Base-by-base conservation (phyloP, 2,797 vertebrate genomes). In the Galaxias olidus region DNA sequence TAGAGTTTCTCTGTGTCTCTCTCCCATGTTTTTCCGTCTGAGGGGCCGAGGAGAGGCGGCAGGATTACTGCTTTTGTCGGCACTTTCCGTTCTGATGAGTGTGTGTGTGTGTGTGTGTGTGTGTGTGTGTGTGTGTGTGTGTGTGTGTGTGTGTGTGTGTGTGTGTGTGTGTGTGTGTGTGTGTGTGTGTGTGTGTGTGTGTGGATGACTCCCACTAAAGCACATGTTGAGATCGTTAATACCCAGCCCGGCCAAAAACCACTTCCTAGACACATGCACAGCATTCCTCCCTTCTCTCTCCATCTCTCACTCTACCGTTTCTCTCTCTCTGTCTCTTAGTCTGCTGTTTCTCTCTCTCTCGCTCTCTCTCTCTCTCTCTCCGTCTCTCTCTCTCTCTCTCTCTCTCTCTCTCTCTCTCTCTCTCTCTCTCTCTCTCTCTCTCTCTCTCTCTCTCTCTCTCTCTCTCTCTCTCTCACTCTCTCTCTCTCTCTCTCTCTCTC, bases 211-310 rank as follows among this genome's bases (percentile, higher is more conserved):
- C 83, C 85, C 77, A 79, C 80, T 88, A 72, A 71, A 87, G 85
- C 88, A 89, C 89, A 91, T 91, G 88, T 89, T 90, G 90, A 89
- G 90, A 90, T 91, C 90, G 89, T 92, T 91, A 90, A 86, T 87
- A 87, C 85, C 79, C 70, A 83, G 80, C 73, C 74, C 76, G 84
- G 89, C 87, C 88, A 91, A 90, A 90, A 87, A 2, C 84, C 86
- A 83, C 90, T 91, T 91, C 89, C 89, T 85, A 90, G 88, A 64
- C 68, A 87, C 82, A 89, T 83, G 87, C 86, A 80, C 84, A 81
- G 81, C 80, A 85, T 86, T 85, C 83, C 79, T 77, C 70, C 4
- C 20, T 64, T 62, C 54, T 75, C n/a, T 47, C 59, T 69, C 4
- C 20, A 61, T 62, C 54, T 75, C n/a, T 47, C 59, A 67, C 59